A percentile compares a stretch with the other conserved stretches of the same genome.
Evolutionary conservation across 2,113 vertebrate species (phyloP).

Genomic region (Sardina pilchardus): DNA sequence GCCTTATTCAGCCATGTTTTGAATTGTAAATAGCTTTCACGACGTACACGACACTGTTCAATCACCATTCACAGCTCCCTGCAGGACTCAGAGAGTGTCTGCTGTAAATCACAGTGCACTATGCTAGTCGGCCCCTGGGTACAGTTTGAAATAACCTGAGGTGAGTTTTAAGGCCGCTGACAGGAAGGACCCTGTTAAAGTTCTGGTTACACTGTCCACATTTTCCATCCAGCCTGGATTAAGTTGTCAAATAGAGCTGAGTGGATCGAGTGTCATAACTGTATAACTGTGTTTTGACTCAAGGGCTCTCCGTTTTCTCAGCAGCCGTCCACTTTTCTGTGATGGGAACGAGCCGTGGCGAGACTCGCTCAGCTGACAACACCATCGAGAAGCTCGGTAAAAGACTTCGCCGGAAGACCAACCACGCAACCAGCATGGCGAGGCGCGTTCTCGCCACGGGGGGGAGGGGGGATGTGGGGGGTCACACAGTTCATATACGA

Average conservation of each 20-base stretch:
- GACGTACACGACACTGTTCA: conserved; percentile 19
- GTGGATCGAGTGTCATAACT: conserved; percentile 42
- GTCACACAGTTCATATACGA: not conserved
- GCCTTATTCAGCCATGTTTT: conserved; percentile 27
- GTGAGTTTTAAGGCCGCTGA: conserved; percentile 5
- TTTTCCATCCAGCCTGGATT: conserved; percentile 27
- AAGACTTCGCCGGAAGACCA: not conserved
- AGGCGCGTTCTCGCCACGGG: too few species aligned
- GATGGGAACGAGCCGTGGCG: not conserved
- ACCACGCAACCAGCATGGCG: not conserved
- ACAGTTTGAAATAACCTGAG: not conserved
- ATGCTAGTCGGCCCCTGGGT: not conserved
- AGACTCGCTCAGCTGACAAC: not conserved
- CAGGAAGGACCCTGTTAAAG: conserved; percentile 3
- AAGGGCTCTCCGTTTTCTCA: not conserved
- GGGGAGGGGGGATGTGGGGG: not conserved
- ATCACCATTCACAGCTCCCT: conserved; percentile 22
- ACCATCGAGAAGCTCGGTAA: not conserved
- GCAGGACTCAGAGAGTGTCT: conserved; percentile 15
- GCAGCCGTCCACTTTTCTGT: not conserved
- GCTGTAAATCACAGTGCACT: conserved; percentile 1
- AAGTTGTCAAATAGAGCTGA: conserved; percentile 42
- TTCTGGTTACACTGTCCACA: conserved; percentile 16
- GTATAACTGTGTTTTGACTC: conserved; percentile 12
- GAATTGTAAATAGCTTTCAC: conserved; percentile 16